These are phyloP conservation scores for Babyrousa celebensis DNA, from an alignment of 2,797 vertebrate species.

Conservation along the genomic window DNA sequence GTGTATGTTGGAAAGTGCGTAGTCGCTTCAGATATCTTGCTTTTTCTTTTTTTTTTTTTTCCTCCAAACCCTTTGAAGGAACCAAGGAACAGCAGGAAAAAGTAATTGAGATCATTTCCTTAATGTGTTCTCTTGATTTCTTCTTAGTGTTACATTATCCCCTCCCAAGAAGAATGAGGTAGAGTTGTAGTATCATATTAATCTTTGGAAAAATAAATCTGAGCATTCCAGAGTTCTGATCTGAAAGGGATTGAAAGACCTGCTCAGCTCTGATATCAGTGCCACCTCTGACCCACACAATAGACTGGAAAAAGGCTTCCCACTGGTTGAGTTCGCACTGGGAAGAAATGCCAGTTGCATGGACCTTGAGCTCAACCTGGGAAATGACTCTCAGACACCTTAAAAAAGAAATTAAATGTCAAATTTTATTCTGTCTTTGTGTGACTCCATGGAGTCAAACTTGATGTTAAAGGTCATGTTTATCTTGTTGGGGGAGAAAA, in stretches of 20 bases:
- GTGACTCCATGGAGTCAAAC: background rate
- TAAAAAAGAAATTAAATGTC: conserved; percentile 21
- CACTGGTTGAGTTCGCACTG: background rate
- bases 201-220: background rate
- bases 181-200: background rate
- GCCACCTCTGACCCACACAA: background rate
- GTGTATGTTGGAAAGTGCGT: background rate
- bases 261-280: background rate
- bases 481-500: background rate
- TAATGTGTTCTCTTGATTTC: background rate
- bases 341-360: background rate
- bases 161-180: background rate
- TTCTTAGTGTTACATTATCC: background rate
- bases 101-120: background rate
- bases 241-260: background rate
- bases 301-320: background rate
- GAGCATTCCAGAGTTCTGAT: background rate
- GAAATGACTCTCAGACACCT: background rate
- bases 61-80: conserved; percentile 37
- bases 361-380: background rate
- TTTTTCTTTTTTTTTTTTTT: background rate
- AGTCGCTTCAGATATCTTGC: background rate
- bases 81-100: background rate
- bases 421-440: background rate
- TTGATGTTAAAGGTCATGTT: background rate